Evolutionary conservation across 2,113 vertebrate species (phyloP), one percentile per base, ranked within the genome.

Genomic region (Alligator sinensis): DNA sequence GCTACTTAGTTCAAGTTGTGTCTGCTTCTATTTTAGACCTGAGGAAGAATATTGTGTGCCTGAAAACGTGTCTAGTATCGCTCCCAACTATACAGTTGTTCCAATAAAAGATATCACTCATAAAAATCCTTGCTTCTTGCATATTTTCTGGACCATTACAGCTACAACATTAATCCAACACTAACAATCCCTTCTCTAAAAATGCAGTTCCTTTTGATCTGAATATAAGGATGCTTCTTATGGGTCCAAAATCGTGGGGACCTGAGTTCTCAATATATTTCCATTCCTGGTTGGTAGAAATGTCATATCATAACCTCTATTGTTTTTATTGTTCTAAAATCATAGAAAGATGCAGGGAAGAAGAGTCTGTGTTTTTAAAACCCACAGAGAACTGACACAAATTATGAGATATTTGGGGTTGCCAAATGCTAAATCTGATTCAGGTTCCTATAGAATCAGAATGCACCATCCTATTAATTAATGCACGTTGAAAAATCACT

Each of bases 401-500:
- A 34, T 84, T 82, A 7, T 80, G 72, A 82, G 84, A 80, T 80
- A 80, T 47, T 28, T 62, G 30, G 77, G 4, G 85, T 85, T 34
- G 58, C 25, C 79, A 3, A 6, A 60, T 76, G 57, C 21, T 12
- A 84, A 18, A 58, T 9, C 68, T 84, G 77, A 38, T 59, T 70
- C 15, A 58, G 18, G 5, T 38, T 62, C 15, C 10, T 24, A 34
- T 4, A 24, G 34, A 68, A 59, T 75, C 34, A n/a, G 87, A 93
- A 85, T 30, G 10, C 7, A 6, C 30, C 66, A 57, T 24, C 1
- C 60, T 87, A 58, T 25, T 15, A n/a, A 11, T 63, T 14, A n/a
- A n/a, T 91, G 18, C 12, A 80, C 62, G 16, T 28, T 87, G 30
- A 90, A 86, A 93, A 94, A 86, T 91, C 21, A 80, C 90, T 89